Base-by-base conservation (phyloP, 2,113 vertebrate species). In the Triplophysa dalaica region DNA sequence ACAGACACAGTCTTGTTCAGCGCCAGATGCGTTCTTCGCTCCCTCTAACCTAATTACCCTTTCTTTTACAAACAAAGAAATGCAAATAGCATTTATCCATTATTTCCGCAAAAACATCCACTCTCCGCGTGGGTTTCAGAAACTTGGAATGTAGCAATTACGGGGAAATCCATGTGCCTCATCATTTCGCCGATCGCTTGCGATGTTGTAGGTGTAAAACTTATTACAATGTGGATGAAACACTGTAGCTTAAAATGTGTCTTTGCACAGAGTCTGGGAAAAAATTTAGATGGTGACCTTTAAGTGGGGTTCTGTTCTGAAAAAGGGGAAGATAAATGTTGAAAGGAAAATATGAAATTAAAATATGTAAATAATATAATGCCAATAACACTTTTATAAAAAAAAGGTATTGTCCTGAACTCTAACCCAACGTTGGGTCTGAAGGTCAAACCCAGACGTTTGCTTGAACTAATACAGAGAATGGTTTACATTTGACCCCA, bases 1-100 rank as follows among this genome's bases (percentile, higher is more conserved):
- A 88, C 68, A 86, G 74, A 83, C 17, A 70, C 8, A 79, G 74
- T 38, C 8, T 38, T 8, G 16, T 86, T 79, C 33, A 63, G 76
- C 65, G 33, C 72, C 78, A 83, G 75, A 82, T 84, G 81, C 77
- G 62, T 22, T 83, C 68, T 58, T 85, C 64, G 48, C 74, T 68
- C 70, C 67, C 79, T 84, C 75, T 70, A 72, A 70, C 65, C 81
- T 82, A 89, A 89, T 91, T 85, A 88, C 76, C 75, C 80, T 87
- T 90, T 85, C 80, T 87, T 86, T 89, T 81, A 85, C 84, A 85
- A 92, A 88, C 78, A 85, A 75, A 86, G 72, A 54, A 80, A 87
- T 52, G 77, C 82, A 87, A 85, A 88, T 80, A 85, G 83, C 77
- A 77, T 79, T 83, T 82, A 73, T 41, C 69, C 66, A 86, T 88